A percentile compares a stretch with the other conserved stretches of the same genome.
Conservation (phyloP, 2,888 invertebrate genomes). For the Dyspetes luteomarginatus region DNA sequence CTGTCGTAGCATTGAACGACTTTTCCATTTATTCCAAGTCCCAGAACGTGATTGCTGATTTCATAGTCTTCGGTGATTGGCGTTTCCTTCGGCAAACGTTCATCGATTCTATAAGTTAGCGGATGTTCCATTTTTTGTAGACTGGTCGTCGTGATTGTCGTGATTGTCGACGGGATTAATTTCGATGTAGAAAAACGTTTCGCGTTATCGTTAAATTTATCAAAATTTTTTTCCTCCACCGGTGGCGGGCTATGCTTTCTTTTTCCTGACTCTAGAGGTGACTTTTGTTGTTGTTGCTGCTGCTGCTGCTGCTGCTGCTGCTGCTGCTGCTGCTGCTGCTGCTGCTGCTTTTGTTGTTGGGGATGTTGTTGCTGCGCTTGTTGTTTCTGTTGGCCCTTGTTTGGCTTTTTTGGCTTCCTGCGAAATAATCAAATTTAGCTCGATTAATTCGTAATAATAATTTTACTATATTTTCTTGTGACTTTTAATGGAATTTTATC, state of each 20-base stretch:
- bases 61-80: constrained; percentile 95
- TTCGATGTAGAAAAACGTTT: constrained; percentile 45
- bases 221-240: constrained; percentile 37
- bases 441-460: background rate
- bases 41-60: constrained; percentile 96
- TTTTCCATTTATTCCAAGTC: constrained; percentile 99
- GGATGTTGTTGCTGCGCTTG: background rate
- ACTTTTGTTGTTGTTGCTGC: constrained; percentile 52
- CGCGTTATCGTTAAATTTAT: constrained; percentile 59
- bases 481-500: background rate
- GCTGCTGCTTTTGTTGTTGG: constrained; percentile 7
- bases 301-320: constrained; percentile 48
- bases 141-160: constrained; percentile 40
- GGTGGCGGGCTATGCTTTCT: constrained; percentile 69
- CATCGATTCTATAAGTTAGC: constrained; percentile 74
- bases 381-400: constrained; percentile 5
- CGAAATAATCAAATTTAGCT: constrained; percentile 53
- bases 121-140: constrained; percentile 76
- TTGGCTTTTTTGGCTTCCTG: constrained; percentile 74
- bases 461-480: background rate
- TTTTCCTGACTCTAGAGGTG: constrained; percentile 65
- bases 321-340: constrained; percentile 47
- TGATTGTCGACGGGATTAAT: constrained; percentile 15
- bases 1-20: constrained; percentile 97
- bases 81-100: constrained; percentile 88